These are phyloP conservation scores for Odontesthes bonariensis DNA, from an alignment of 2,113 vertebrate genomes.

Conservation along the genomic window DNA sequence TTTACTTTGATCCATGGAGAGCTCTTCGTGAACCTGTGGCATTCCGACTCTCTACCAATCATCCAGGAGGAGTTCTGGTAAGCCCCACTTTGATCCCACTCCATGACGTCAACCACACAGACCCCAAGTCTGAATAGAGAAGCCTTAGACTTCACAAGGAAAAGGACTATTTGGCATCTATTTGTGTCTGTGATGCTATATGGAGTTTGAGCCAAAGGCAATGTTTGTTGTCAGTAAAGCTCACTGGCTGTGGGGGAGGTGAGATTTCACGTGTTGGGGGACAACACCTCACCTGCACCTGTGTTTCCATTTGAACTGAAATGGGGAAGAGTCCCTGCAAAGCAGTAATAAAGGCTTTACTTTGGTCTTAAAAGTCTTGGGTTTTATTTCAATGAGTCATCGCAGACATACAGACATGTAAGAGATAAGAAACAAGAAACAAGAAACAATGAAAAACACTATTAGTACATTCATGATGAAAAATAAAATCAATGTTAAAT, in stretches of 20 bases:
- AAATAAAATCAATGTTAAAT: neutral
- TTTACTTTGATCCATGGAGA: conserved; percentile 24
- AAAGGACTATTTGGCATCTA: conserved; percentile 25
- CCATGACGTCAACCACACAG: conserved; percentile 33
- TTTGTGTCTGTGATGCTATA: conserved; percentile 5
- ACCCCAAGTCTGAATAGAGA: conserved; percentile 43
- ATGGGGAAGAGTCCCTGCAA: conserved; percentile 1
- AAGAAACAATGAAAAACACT: conserved; percentile 5
- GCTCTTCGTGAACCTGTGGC: conserved; percentile 29
- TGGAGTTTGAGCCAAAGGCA: conserved; percentile 32
- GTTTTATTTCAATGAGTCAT: conserved; percentile 42
- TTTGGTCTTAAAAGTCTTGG: conserved; percentile 8
- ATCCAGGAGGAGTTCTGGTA: conserved; percentile 33
- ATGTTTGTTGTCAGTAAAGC: conserved; percentile 57
- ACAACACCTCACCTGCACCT: conserved; percentile 54
- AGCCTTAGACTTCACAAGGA: conserved; percentile 36
- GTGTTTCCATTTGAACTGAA: conserved; percentile 38
- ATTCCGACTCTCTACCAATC: conserved; percentile 19
- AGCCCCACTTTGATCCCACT: conserved; percentile 51
- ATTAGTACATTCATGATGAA: neutral
- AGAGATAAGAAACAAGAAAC: neutral
- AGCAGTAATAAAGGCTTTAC: neutral
- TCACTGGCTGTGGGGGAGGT: conserved; percentile 33
- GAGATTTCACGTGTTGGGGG: conserved; percentile 52
- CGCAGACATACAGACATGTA: neutral